A percentile compares a stretch with the other conserved stretches of the same genome.
Conservation (phyloP, 2,113 vertebrate genomes). For the Leptobrachium leishanense region DNA sequence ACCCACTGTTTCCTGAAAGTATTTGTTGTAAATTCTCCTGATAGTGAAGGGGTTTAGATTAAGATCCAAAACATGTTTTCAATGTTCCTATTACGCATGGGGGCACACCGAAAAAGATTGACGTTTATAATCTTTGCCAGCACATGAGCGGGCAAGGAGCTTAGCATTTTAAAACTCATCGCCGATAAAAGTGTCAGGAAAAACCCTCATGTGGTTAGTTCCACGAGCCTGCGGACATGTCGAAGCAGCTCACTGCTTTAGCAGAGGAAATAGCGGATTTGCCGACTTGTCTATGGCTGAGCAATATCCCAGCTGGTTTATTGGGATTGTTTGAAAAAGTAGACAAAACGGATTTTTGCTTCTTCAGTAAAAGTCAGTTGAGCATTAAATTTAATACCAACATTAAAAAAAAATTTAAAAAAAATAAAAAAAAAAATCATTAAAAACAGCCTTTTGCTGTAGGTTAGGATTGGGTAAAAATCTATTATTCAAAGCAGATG, state of each 20-base stretch:
- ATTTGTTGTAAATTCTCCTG: too few relatives aligned
- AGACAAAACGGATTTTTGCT: conserved; percentile 67
- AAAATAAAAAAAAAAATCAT: conserved; percentile 53
- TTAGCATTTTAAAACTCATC: conserved; percentile 75
- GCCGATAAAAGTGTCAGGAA: conserved; percentile 77
- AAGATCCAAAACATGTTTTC: not conserved
- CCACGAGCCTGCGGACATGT: conserved; percentile 68
- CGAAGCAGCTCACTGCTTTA: conserved; percentile 64
- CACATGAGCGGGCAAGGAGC: conserved; percentile 70
- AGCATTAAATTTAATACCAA: conserved; percentile 68
- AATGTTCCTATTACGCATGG: not conserved
- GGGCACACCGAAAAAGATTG: conserved; percentile 3
- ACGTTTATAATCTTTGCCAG: conserved; percentile 52
- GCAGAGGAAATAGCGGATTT: conserved; percentile 73
- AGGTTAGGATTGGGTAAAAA: conserved; percentile 61
- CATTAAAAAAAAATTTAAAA: not conserved
- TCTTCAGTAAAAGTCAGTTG: conserved; percentile 68
- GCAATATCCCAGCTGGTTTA: conserved; percentile 73
- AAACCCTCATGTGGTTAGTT: conserved; percentile 69
- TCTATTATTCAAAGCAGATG: conserved; percentile 60
- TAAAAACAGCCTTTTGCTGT: conserved; percentile 58
- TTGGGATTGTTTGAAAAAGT: conserved; percentile 68
- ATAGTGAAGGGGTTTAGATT: too few relatives aligned
- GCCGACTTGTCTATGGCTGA: conserved; percentile 68
- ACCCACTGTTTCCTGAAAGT: too few relatives aligned